Evolutionary conservation across 2,113 vertebrate genomes (phyloP), one percentile per base, ranked within the genome.

Genomic region (Ochotona curzoniae): DNA sequence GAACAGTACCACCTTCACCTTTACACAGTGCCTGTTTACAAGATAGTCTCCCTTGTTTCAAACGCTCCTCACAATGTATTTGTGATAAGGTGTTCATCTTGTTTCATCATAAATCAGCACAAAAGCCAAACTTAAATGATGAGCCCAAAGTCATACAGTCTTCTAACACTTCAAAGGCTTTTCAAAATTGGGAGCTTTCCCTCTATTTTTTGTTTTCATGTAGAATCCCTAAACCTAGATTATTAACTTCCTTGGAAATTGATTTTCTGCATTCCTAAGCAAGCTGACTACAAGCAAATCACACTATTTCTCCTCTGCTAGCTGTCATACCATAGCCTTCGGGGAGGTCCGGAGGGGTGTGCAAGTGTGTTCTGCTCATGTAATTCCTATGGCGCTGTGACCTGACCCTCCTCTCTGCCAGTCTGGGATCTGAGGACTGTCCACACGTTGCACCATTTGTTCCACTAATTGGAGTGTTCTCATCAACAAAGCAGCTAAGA

Each of bases 331-430:
- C 99, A 38, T 99, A 99, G 96, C 99, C 99, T 96, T 99, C 99
- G 0, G 99, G 99, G 35, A 99, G 97, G 95, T 99, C 99, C 0
- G 99, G 99, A 25, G 99, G 99, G 21, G 99, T 99, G 93, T 99
- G 99, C 94, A 99, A 98, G 96, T 99, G 99, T 17, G 99, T 99
- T 90, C 99, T 98, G 98, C 99, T 99, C 99, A 99, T 99, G 98
- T 99, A 99, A 98, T 99, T 99, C 74, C 99, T 98, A 96, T 99
- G 99, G 74, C 99, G 97, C 93, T 99, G 99, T 1, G 99, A 99
- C 90, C 99, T 98, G 76, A 99, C 99, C 89, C 99, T 98, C 89
- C 99, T 98, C 97, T 99, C 99, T 5, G 98, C 98, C 91, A 99
- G 93, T 57, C 99, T 98, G 54, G 98, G 99, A 76, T 99, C 99